Base-by-base conservation (phyloP, 2,888 invertebrate species). In the Epinotia demarniana region DNA sequence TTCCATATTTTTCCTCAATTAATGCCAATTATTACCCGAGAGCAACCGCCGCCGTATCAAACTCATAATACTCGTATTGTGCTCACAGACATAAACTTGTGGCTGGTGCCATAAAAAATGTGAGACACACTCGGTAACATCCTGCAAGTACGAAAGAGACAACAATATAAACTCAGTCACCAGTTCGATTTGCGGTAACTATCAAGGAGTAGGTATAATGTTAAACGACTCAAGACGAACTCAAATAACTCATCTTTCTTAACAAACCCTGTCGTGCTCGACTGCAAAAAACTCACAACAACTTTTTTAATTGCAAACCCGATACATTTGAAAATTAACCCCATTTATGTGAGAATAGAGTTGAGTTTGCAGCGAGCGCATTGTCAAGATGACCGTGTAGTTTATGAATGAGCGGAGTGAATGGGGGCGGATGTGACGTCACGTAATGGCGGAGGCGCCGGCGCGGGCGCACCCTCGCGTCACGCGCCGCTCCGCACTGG, bases 321-420 rank as follows among this genome's bases (percentile, higher is more conserved):
- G 4, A 46, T 9, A 16, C 27, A 46, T 9, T 5, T 13, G 3
- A 75, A 61, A 46, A 3, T 0, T 19, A 55, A 75, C 61, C 39
- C 5, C 57, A 57, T 16, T 2, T 0, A 2, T 2, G 11, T 12
- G 9, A 4, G 0, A 1, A 61, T 33, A 62, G 1, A 46, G 57
- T 67, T 67, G 71, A 23, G 9, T 27, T 60, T n/a, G 18, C 18
- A 23, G 11, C 23, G 53, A 6, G 46, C 4, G 27, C 2, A 19
- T n/a, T 0, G 16, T n/a, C 60, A 74, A 61, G 49, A 55, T 69
- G 75, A 55, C 63, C 33, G 75, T 57, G 69, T 72, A 77, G 83
- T 86, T 90, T 85, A 91, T 92, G 92, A 92, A 92, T 92, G 92
- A 86, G 85, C 84, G 82, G 81, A 77, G 82, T 87, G 89, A 91